These are phyloP conservation scores for Poliocrania exsul DNA, from an alignment of 2,797 vertebrate species.

Conservation along the genomic window DNA sequence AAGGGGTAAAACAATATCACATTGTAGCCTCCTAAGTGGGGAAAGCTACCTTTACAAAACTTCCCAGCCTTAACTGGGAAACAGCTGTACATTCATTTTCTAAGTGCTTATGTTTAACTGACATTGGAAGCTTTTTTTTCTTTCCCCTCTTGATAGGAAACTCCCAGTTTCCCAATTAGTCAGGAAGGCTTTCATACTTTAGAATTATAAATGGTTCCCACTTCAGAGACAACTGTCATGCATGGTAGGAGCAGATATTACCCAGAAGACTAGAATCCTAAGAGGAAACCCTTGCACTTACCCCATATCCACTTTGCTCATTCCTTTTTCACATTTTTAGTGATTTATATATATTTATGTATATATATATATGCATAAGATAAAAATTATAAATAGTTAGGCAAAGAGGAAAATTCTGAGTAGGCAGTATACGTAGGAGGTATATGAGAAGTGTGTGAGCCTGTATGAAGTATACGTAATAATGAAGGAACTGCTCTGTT, in stretches of 20 bases:
- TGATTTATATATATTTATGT: background rate
- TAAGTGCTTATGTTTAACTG: background rate
- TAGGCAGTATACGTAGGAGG: background rate
- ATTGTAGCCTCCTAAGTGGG: background rate
- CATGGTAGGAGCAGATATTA: background rate
- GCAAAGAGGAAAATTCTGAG: background rate
- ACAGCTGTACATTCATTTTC: background rate
- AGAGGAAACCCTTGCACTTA: background rate
- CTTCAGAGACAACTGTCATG: background rate
- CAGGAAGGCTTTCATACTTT: background rate
- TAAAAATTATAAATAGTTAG: background rate
- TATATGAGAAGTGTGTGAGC: background rate
- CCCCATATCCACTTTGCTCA: background rate
- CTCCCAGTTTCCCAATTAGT: background rate
- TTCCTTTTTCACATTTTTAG: background rate
- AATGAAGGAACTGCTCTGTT: background rate
- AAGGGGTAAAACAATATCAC: background rate
- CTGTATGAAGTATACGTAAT: background rate
- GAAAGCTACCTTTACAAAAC: background rate
- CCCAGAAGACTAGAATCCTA: background rate
- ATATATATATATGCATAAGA: too few relatives aligned
- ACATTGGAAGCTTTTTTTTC: background rate
- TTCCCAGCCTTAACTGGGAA: background rate
- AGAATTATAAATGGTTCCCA: background rate
- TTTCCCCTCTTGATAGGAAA: fast-evolving